Percentiles rank a stretch among this genome's conserved stretches.
Evolutionary conservation across 2,888 invertebrate genomes (phyloP).

Genomic region (Pyrrhosoma nymphula): DNA sequence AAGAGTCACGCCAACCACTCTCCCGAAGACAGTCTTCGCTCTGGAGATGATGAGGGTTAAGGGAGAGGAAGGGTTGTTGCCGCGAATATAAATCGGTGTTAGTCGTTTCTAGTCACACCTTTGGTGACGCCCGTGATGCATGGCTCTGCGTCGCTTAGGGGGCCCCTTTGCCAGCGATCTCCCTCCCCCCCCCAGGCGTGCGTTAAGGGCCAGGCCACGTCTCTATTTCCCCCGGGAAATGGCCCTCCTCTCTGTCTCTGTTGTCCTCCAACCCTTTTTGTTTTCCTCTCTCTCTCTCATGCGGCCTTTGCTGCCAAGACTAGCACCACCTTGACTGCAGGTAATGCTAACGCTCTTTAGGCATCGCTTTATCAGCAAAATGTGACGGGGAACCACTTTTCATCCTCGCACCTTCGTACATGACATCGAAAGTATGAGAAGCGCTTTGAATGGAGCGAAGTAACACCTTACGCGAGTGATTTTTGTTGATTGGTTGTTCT

Average conservation of each 20-base stretch:
- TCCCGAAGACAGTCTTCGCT: not conserved
- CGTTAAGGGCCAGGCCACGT: not conserved
- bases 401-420: not conserved
- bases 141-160: not conserved
- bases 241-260: not conserved
- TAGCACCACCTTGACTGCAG: not conserved
- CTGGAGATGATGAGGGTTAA: not conserved
- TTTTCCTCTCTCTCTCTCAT: not conserved
- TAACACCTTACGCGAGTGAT: too few relatives aligned
- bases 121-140: not conserved
- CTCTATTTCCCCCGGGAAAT: not conserved
- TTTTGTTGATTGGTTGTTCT: too few relatives aligned
- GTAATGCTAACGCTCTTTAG: not conserved
- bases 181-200: not conserved
- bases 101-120: not conserved
- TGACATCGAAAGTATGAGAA: not conserved
- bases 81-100: not conserved
- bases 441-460: not conserved
- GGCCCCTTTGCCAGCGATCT: too few relatives aligned
- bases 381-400: not conserved
- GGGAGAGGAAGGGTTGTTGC: not conserved
- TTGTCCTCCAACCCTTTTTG: not conserved
- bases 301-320: not conserved
- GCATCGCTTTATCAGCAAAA: not conserved
- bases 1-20: not conserved